Evolutionary conservation across 2,888 invertebrate genomes (phyloP), one percentile per base, ranked within the genome.

Genomic region (Stenichneumon culpator): DNA sequence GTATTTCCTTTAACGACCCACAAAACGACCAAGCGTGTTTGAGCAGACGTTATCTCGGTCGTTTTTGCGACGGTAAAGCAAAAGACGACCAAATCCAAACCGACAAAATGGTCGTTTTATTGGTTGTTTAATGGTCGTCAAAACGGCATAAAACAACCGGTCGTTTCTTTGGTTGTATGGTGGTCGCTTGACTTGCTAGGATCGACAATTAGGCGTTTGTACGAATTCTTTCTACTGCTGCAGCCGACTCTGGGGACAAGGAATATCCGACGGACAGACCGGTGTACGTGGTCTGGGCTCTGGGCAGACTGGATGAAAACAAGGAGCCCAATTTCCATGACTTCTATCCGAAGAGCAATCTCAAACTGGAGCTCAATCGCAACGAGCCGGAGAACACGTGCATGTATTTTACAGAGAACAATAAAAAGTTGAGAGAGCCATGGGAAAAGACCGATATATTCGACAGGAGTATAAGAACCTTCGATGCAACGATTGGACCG

Each of bases 241-340:
- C 92, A 97, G 97, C 96, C 90, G 98, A 98, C 94, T 89, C 94
- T 80, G 96, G 97, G 44, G 98, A 98, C 92, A 97, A 96, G 91
- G 96, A 96, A 92, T 96, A 96, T 94, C 95, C 95, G 50, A 94
- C 96, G 81, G 96, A 96, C 87, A 95, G 95, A 32, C 94, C 95
- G 0, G 94, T 95, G 83, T 96, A 95, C 91, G 95, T 97, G 22
- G 96, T 98, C 79, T 98, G 98, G 98, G 98, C 98, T 0, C 94
- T 98, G 79, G 98, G 98, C 3, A 95, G 96, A 87, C 94, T 98
- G 87, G 97, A 97, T 93, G 95, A 95, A 36, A 96, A 96, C 88
- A 96, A 96, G 85, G 97, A 97, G 92, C 98, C 98, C 0, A 96
- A 96, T 87, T 98, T 97, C 94, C 98, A 98, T 93, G 96, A 97